Evolutionary conservation across 1,140 invertebrate species (phyloP).

Genomic region (Daktulosphaira vitifoliae): DNA sequence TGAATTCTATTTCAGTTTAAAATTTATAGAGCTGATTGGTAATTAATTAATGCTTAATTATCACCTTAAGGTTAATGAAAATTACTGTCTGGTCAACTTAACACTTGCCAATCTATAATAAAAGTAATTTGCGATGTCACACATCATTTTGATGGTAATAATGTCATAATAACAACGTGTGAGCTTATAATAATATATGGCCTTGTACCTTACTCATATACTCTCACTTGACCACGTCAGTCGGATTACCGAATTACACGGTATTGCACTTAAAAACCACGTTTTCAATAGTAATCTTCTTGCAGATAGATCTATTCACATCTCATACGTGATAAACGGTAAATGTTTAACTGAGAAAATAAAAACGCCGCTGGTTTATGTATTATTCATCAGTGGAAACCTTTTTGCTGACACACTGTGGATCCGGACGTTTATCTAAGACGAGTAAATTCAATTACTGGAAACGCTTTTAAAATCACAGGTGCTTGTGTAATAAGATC

Average conservation of each 20-base stretch:
- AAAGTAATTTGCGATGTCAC: not conserved
- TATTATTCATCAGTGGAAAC: slow-evolving; percentile 15
- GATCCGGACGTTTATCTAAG: no score
- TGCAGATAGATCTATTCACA: no score
- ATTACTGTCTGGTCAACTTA: no score
- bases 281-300: not conserved
- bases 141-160: not conserved
- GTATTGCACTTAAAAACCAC: slow-evolving; percentile 24
- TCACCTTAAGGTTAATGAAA: no score
- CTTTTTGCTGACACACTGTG: not conserved
- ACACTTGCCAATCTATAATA: no score
- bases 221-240: not conserved
- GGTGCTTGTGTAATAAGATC: slow-evolving; percentile 5
- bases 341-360: no score
- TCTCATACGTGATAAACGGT: no score
- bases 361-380: not conserved
- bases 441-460: slow-evolving; percentile 4
- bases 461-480: slow-evolving; percentile 5
- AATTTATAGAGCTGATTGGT: no score
- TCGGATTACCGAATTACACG: slow-evolving; percentile 13
- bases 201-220: not conserved
- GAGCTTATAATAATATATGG: no score
- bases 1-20: no score
- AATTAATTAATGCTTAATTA: no score
- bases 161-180: not conserved